Conservation (phyloP, 2,797 vertebrate species). For the Gymnopithys bicolor region DNA sequence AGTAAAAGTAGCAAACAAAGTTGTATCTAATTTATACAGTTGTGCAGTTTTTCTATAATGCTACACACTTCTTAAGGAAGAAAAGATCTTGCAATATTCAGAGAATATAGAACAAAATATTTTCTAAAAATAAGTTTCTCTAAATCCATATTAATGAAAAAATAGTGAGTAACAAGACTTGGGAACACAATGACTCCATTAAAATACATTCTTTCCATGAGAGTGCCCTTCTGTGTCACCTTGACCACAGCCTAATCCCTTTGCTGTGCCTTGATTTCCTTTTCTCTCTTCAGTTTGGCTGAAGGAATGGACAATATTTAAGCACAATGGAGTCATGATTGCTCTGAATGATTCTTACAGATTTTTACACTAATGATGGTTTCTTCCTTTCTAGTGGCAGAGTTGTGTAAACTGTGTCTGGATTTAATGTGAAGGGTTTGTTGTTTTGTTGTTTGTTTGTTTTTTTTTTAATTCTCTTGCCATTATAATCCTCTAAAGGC, state of each 20-base stretch:
- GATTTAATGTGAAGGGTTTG: background rate
- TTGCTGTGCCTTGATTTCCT: background rate
- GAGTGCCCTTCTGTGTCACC: background rate
- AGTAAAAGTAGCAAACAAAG: background rate
- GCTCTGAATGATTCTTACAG: background rate
- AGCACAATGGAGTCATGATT: fast-evolving
- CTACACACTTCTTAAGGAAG: background rate
- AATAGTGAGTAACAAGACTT: background rate
- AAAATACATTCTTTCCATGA: background rate
- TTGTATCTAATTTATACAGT: background rate
- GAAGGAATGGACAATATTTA: background rate
- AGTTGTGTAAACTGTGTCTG: background rate
- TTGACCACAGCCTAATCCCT: background rate
- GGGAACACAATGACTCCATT: background rate
- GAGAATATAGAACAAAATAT: background rate
- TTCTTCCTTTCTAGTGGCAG: background rate
- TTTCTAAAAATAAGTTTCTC: background rate
- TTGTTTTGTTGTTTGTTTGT: too few relatives aligned
- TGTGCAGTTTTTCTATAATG: background rate
- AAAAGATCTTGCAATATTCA: background rate
- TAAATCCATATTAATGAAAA: background rate
- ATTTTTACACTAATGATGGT: background rate
- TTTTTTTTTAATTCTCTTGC: background rate
- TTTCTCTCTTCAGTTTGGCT: background rate
- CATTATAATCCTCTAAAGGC: background rate